Evolutionary conservation across 2,888 invertebrate genomes (phyloP).

Genomic region (Biston betularia): DNA sequence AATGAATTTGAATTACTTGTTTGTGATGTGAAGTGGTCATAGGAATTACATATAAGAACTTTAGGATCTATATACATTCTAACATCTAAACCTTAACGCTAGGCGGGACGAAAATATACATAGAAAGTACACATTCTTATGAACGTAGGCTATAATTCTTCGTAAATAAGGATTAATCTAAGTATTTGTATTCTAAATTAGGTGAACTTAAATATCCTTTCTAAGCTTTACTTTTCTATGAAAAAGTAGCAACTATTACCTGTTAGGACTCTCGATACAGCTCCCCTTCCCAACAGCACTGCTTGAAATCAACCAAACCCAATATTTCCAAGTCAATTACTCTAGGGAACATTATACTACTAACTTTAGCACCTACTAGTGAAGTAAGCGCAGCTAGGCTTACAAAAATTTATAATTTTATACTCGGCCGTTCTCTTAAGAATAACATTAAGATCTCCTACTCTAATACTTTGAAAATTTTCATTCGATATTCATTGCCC

Average conservation of each 20-base stretch:
- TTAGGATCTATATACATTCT: too few species aligned
- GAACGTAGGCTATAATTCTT: constrained; percentile 81
- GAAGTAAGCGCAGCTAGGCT: constrained; percentile 81
- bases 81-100: constrained; percentile 39
- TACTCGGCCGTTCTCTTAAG: constrained; percentile 82
- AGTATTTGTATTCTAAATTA: constrained; percentile 72
- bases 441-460: constrained; percentile 68
- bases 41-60: too few species aligned
- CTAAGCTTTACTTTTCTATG: constrained; percentile 83
- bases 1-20: too few species aligned
- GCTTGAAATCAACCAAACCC: constrained; percentile 70
- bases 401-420: constrained; percentile 84
- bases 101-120: constrained; percentile 43
- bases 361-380: constrained; percentile 82
- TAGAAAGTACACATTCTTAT: constrained; percentile 79
- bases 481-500: constrained; percentile 41
- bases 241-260: constrained; percentile 64
- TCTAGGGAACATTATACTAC: constrained; percentile 92
- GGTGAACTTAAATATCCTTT: constrained; percentile 73
- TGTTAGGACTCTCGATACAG: constrained; percentile 64
- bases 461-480: constrained; percentile 24
- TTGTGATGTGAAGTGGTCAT: too few species aligned
- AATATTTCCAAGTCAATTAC: constrained; percentile 94
- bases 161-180: constrained; percentile 74
- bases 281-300: constrained; percentile 62